Evolutionary conservation across 2,113 vertebrate species (phyloP).

Genomic region (Oreochromis aureus): DNA sequence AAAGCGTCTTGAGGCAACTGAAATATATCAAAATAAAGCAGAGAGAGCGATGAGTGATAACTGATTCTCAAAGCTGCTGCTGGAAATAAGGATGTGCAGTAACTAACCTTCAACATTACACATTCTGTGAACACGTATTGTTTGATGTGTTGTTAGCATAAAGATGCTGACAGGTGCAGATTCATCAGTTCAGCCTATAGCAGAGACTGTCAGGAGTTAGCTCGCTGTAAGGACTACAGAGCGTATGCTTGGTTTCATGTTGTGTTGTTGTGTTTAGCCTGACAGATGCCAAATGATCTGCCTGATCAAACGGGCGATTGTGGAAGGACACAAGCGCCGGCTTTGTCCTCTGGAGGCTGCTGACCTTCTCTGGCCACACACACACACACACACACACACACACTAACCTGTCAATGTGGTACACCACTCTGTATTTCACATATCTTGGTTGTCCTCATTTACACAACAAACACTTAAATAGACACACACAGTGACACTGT

Average conservation of each 20-base stretch:
- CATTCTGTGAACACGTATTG: accelerated
- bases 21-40: neutral
- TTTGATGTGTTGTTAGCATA: neutral
- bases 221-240: neutral
- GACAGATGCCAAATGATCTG: neutral
- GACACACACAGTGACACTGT: neutral
- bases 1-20: neutral
- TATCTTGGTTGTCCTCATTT: neutral
- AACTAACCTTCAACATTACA: neutral
- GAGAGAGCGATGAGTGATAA: accelerated
- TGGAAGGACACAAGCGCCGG: neutral
- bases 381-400: neutral
- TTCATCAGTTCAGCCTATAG: neutral
- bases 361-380: neutral
- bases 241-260: neutral
- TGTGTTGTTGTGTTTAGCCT: neutral
- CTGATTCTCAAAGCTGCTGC: neutral
- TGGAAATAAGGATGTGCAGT: neutral
- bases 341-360: constrained; percentile 31
- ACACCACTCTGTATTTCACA: neutral
- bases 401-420: neutral
- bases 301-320: neutral
- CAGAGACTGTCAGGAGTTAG: accelerated
- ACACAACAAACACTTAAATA: neutral
- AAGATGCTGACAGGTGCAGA: neutral